phyloP scores from a whole-genome alignment of 2,888 invertebrate species.

The Parasteatoda lunata region DNA sequence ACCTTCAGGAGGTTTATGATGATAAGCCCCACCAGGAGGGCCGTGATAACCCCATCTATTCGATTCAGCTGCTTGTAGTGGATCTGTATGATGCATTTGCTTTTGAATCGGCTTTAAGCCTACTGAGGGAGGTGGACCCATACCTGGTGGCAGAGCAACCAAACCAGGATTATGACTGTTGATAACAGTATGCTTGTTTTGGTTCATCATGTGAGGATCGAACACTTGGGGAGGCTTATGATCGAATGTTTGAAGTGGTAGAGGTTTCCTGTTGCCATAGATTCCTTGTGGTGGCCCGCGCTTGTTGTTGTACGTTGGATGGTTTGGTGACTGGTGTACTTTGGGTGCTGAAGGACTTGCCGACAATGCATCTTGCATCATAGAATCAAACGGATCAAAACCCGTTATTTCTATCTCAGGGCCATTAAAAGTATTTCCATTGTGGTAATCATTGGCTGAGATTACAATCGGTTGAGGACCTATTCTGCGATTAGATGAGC shows the following conservation, averaged over 20 bases:
- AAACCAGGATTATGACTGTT: slow-evolving; percentile 20
- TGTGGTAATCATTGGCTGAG: neutral
- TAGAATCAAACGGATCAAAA: slow-evolving; percentile 60
- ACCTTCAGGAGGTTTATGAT: slow-evolving; percentile 59
- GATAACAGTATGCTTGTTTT: slow-evolving; percentile 9
- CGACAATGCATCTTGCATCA: slow-evolving; percentile 39
- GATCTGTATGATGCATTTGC: slow-evolving; percentile 54
- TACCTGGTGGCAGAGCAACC: slow-evolving; percentile 6
- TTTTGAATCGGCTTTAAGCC: slow-evolving; percentile 61
- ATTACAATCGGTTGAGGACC: slow-evolving; percentile 27
- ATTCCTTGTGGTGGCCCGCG: slow-evolving; percentile 41
- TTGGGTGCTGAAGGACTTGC: slow-evolving; percentile 30
- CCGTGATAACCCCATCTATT: slow-evolving; percentile 62
- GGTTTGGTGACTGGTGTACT: slow-evolving; percentile 3
- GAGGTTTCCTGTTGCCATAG: slow-evolving; percentile 13
- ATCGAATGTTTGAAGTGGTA: slow-evolving; percentile 28
- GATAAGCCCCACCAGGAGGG: slow-evolving; percentile 8
- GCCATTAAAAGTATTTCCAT: slow-evolving; percentile 17
- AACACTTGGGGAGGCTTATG: slow-evolving; percentile 43
- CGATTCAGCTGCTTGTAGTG: slow-evolving; percentile 47
- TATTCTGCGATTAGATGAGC: slow-evolving; percentile 22
- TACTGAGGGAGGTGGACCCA: slow-evolving; percentile 16
- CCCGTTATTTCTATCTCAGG: slow-evolving; percentile 48
- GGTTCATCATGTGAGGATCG: slow-evolving; percentile 17
- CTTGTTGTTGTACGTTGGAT: slow-evolving; percentile 10